A percentile compares a stretch with the other conserved stretches of the same genome.
phyloP scores from a whole-genome alignment of 2,113 vertebrate species.

The Dicrurus megarhynchus region DNA sequence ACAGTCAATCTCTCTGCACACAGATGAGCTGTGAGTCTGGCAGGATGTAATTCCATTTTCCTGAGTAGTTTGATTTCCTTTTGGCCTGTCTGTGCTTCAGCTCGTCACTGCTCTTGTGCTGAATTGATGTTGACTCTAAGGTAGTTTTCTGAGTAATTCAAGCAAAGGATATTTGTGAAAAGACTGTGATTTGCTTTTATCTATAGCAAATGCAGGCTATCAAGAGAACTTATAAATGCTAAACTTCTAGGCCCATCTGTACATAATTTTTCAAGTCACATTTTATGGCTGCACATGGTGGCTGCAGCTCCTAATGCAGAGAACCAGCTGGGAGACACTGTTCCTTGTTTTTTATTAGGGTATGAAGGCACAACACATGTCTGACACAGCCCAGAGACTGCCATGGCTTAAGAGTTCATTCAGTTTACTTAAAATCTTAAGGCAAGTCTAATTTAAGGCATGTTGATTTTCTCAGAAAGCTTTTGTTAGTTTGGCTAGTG shows the following conservation, averaged over 20 bases:
- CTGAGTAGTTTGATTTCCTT: background rate
- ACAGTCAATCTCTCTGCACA: background rate
- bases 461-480: background rate
- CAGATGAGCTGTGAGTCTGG: background rate
- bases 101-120: background rate
- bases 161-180: background rate
- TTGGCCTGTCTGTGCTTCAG: background rate
- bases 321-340: background rate
- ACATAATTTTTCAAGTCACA: background rate
- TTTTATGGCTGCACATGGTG: background rate
- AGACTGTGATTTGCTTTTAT: background rate
- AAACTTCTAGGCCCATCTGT: background rate
- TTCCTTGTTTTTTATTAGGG: background rate
- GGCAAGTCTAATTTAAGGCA: background rate
- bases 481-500: background rate
- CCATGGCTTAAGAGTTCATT: background rate
- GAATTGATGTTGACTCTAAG: background rate
- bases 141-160: background rate
- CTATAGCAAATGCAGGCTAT: background rate
- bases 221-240: background rate
- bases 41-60: slow-evolving; percentile 1
- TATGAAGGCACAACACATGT: background rate
- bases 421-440: background rate
- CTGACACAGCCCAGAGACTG: background rate
- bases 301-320: background rate